Conservation (phyloP, 2,797 vertebrate species). For the Todus mexicanus region DNA sequence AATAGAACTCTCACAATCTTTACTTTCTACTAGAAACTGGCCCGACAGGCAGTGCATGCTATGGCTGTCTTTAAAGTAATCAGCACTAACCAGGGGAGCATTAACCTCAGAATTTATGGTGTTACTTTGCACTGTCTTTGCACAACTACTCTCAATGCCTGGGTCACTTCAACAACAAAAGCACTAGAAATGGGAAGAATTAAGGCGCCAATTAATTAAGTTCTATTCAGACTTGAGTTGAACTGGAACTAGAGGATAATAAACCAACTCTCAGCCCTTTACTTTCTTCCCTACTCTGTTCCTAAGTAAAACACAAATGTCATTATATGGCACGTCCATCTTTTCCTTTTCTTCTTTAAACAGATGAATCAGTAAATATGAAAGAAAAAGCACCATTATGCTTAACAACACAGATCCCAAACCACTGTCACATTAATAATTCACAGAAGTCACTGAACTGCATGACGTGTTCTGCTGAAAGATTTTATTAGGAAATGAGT, state of each 20-base stretch:
- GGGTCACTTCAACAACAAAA: not conserved
- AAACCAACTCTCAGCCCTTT: not conserved
- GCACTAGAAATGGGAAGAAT: not conserved
- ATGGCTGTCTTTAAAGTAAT: not conserved
- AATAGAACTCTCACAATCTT: not conserved
- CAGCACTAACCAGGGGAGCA: not conserved
- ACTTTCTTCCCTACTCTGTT: not conserved
- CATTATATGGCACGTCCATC: not conserved
- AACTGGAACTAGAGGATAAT: not conserved
- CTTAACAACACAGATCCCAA: conserved; percentile 6
- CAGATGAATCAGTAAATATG: not conserved
- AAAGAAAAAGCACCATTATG: not conserved
- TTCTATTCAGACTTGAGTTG: not conserved
- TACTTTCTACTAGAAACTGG: not conserved
- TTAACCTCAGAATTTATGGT: not conserved
- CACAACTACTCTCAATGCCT: not conserved
- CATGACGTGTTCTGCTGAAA: not conserved
- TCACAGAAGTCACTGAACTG: conserved; percentile 38
- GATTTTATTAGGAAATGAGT: conserved; percentile 3
- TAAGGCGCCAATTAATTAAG: not conserved
- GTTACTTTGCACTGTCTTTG: not conserved
- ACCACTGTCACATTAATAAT: conserved; percentile 20
- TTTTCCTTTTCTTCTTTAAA: not conserved
- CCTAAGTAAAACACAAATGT: not conserved
- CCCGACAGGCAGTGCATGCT: not conserved